These are phyloP conservation scores for Ennomos quercinarius DNA, from an alignment of 2,888 invertebrate genomes.

Conservation along the genomic window DNA sequence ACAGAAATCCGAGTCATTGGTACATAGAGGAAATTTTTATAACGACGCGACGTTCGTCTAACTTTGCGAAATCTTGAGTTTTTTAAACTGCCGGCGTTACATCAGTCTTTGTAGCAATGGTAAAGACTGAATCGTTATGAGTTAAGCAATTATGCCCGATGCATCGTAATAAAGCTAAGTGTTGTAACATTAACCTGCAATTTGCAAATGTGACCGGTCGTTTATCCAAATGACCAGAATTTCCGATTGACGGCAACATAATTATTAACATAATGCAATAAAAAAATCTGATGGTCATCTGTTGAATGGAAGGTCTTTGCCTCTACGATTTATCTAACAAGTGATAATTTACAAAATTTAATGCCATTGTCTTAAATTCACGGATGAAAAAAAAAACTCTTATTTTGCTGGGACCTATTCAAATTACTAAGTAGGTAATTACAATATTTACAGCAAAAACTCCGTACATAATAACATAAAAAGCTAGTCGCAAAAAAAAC, in stretches of 20 bases:
- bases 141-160: conserved; percentile 25
- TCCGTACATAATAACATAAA: not conserved
- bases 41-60: not conserved
- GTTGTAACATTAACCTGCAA: conserved; percentile 33
- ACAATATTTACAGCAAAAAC: conserved; percentile 6
- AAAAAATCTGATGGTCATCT: conserved; percentile 31
- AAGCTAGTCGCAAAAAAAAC: not conserved
- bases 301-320: conserved; percentile 36
- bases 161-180: conserved; percentile 25
- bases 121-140: conserved; percentile 19
- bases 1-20: no score
- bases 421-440: not conserved
- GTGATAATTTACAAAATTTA: no score
- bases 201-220: conserved; percentile 36
- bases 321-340: not conserved
- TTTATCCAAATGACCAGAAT: conserved; percentile 24
- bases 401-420: no score
- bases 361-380: conserved; percentile 14
- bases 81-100: conserved; percentile 20
- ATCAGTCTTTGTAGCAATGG: conserved; percentile 16
- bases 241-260: conserved; percentile 24
- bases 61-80: conserved; percentile 25
- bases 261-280: conserved; percentile 27
- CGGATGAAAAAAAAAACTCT: not conserved
- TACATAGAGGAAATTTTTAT: conserved; percentile 1